Evolutionary conservation across 2,797 vertebrate genomes (phyloP).

Genomic region (Melopsittacus undulatus): DNA sequence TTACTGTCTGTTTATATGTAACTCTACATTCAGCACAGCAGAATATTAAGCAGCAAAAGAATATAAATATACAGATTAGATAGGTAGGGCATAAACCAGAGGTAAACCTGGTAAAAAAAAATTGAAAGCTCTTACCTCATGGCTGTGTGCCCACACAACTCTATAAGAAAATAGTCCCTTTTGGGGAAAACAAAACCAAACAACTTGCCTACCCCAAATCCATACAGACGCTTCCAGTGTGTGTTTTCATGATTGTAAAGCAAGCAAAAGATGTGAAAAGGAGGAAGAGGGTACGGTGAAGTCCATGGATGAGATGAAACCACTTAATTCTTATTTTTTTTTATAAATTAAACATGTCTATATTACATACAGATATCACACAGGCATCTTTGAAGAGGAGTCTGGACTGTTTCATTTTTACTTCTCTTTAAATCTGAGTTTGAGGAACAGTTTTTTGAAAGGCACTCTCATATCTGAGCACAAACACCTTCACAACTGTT

Average conservation of each 20-base stretch:
- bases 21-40: background rate
- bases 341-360: background rate
- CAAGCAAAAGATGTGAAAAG: background rate
- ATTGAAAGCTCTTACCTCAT: background rate
- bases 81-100: background rate
- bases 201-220: background rate
- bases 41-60: background rate
- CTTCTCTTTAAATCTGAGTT: background rate
- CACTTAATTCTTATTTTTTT: background rate
- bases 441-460: background rate
- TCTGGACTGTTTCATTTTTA: background rate
- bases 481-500: background rate
- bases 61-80: background rate
- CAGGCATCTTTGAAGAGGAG: background rate
- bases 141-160: background rate
- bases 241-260: background rate
- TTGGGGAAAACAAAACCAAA: background rate
- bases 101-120: background rate
- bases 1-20: background rate
- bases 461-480: background rate
- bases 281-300: background rate
- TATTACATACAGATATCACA: background rate
- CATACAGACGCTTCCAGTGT: background rate
- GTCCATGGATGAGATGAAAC: background rate
- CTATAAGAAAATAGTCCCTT: background rate